Base-by-base conservation (phyloP, 2,888 invertebrate genomes). In the Meta bourneti region DNA sequence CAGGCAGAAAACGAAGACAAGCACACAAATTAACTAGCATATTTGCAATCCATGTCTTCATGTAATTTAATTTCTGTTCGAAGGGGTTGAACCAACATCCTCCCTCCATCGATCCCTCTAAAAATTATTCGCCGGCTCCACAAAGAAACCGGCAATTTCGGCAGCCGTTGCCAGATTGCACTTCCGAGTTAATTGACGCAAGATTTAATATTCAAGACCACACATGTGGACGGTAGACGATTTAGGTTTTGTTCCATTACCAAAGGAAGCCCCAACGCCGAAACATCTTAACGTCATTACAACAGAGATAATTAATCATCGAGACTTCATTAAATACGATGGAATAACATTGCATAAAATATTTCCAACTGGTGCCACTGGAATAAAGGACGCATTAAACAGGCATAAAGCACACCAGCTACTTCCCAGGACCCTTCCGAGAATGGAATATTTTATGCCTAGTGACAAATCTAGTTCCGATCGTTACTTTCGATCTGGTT, bases 151-250 rank as follows among this genome's bases (percentile, higher is more conserved):
- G 71, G 89, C 74, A 91, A 91, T 91, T 91, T 83, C 81, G 52
- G 52, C 61, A 9, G 52, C n/a, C 19, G 34, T 61, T 77, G n/a
- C 74, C 54, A 52, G 48, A 86, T 20, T n/a, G 69, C 77, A 71
- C 81, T 79, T 51, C 77, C 48, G 79, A 48, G 75, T 78, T 91
- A 91, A 91, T 87, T 91, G 87, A 54, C 79, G 74, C 75, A 54
- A 48, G 74, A 77, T 91, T 91, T 87, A 85, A 91, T 91, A 91
- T 91, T 87, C 91, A 83, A 82, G 91, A 87, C 91, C 91, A 91
- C 91, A 87, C 87, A 87, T 83, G 87, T 82, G 72, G 85, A 90
- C n/a, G 19, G 72, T 7, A 61, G 87, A 75, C 49, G 86, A 75
- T 80, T 86, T 77, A 83, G 77, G 82, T 85, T 90, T 90, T 75